Evolutionary conservation across 2,888 invertebrate genomes (phyloP).

Genomic region (Slavum lentiscoides): DNA sequence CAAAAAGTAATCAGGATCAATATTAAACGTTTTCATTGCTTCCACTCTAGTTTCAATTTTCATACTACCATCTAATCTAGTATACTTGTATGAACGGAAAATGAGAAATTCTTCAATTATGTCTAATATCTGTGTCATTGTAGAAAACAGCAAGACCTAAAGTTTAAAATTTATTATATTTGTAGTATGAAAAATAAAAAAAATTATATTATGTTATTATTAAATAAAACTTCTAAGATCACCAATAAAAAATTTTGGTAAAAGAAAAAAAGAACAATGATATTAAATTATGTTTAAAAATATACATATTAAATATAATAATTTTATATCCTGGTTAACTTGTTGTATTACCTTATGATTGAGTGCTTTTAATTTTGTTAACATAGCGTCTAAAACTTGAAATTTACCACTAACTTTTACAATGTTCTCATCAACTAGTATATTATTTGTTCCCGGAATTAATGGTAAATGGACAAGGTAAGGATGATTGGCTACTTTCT

Average conservation of each 20-base stretch:
- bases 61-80: slow-evolving; percentile 66
- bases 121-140: slow-evolving; percentile 67
- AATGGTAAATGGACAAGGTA: slow-evolving; percentile 68
- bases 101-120: slow-evolving; percentile 68
- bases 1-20: slow-evolving; percentile 62
- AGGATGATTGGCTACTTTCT: slow-evolving; percentile 71
- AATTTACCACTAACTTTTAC: slow-evolving; percentile 68
- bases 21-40: slow-evolving; percentile 63
- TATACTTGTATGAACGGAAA: slow-evolving; percentile 61
- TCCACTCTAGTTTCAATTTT: slow-evolving; percentile 62
- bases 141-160: slow-evolving; percentile 70
- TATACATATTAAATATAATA: too few relatives aligned
- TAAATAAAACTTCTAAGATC: too few relatives aligned
- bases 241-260: too few relatives aligned
- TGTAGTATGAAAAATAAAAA: too few relatives aligned
- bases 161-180: slow-evolving; percentile 40
- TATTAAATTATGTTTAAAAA: too few relatives aligned
- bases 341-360: slow-evolving; percentile 62
- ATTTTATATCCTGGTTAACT: neutral
- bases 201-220: too few relatives aligned
- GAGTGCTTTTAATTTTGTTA: slow-evolving; percentile 63
- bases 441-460: slow-evolving; percentile 58
- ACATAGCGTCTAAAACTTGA: slow-evolving; percentile 67
- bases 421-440: slow-evolving; percentile 63
- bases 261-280: too few relatives aligned